A percentile compares a stretch with the other conserved stretches of the same genome.
Evolutionary conservation across 2,797 vertebrate genomes (phyloP).

Genomic region (Cossypha heuglini): DNA sequence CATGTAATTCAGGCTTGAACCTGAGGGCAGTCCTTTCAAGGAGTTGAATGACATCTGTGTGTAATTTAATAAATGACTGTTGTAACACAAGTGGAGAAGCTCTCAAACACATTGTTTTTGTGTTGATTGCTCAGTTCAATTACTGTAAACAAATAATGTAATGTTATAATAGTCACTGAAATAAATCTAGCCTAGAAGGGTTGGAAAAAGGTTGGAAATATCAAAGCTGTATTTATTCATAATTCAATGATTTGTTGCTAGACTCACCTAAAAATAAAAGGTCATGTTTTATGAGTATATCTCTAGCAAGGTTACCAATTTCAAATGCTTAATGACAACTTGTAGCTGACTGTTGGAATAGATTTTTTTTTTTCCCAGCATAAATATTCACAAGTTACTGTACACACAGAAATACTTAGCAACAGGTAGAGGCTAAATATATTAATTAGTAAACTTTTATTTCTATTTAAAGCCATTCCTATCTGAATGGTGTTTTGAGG

Average conservation of each 20-base stretch:
- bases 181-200: slow-evolving; percentile 30
- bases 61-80: slow-evolving; percentile 64
- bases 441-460: not conserved
- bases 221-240: not conserved
- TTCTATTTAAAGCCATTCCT: not conserved
- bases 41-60: slow-evolving; percentile 15
- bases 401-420: not conserved
- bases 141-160: slow-evolving; percentile 59
- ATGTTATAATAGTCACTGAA: slow-evolving; percentile 26
- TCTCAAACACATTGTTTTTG: slow-evolving; percentile 47
- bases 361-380: not conserved
- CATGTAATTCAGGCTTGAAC: slow-evolving; percentile 45
- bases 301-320: slow-evolving; percentile 22
- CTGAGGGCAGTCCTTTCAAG: slow-evolving; percentile 45
- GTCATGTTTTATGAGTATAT: not conserved
- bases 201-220: slow-evolving; percentile 39
- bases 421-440: not conserved
- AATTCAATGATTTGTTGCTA: slow-evolving; percentile 13
- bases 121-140: slow-evolving; percentile 62
- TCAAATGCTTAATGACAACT: slow-evolving; percentile 16
- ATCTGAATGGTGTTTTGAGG: not conserved
- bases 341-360: slow-evolving; percentile 1
- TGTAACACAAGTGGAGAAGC: slow-evolving; percentile 34
- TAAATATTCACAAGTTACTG: not conserved
- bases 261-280: slow-evolving; percentile 45